Evolutionary conservation across 1,140 invertebrate species (phyloP).

Genomic region (Alviniconcha marisindica): DNA sequence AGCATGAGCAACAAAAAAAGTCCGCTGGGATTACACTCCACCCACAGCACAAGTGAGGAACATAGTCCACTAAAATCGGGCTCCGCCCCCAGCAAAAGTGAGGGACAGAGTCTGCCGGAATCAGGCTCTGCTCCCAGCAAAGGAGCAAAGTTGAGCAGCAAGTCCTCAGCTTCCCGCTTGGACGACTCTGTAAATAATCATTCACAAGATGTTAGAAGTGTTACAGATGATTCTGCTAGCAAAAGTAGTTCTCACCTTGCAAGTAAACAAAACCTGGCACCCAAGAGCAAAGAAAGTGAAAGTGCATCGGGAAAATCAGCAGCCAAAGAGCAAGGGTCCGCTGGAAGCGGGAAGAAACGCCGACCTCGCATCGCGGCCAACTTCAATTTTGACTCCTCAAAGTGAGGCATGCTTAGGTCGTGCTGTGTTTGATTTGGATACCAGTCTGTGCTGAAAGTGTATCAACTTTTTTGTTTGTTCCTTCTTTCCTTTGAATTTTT

Average conservation of each 20-base stretch:
- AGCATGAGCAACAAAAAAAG: too few relatives aligned
- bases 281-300: neutral
- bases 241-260: slow-evolving; percentile 27
- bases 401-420: neutral
- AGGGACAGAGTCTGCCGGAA: too few relatives aligned
- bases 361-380: slow-evolving; percentile 58
- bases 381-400: slow-evolving; percentile 43
- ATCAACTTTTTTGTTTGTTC: too few relatives aligned
- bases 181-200: neutral
- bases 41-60: too few relatives aligned
- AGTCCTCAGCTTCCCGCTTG: neutral
- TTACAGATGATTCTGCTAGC: neutral
- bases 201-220: too few relatives aligned
- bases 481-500: too few relatives aligned
- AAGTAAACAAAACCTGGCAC: slow-evolving; percentile 40
- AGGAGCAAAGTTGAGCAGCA: too few relatives aligned
- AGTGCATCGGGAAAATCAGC: neutral
- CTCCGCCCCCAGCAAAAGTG: too few relatives aligned
- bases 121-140: neutral
- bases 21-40: too few relatives aligned
- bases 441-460: too few relatives aligned
- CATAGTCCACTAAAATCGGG: too few relatives aligned
- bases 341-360: slow-evolving; percentile 36
- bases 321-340: slow-evolving; percentile 22
- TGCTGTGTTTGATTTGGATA: too few relatives aligned